Base-by-base conservation (phyloP, 2,888 invertebrate genomes). In the Frankliniella fusca region DNA sequence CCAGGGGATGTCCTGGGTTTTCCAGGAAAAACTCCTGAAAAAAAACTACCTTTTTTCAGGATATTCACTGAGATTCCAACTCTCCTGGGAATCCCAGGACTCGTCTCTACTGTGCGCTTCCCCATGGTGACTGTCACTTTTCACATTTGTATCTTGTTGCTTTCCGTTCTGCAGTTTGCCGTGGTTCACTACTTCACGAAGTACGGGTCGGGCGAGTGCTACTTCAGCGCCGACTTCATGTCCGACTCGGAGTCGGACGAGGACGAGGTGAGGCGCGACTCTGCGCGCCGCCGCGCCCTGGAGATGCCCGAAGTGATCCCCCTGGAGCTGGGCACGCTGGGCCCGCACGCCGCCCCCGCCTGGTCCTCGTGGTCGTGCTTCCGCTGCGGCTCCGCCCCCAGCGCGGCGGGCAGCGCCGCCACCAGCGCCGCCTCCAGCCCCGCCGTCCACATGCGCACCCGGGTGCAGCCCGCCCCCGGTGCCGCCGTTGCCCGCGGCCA, bases 131-230 rank as follows among this genome's bases (percentile, higher is more conserved):
- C n/a, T n/a, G n/a, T n/a, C n/a, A n/a, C n/a, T n/a, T n/a, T n/a
- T n/a, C n/a, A n/a, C n/a, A n/a, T n/a, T n/a, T n/a, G n/a, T n/a
- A n/a, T n/a, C n/a, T n/a, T n/a, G n/a, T n/a, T n/a, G n/a, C n/a
- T n/a, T n/a, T n/a, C n/a, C n/a, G n/a, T 84, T 70, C 86, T 85
- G 84, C 86, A 91, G 90, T 95, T 94, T 87, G 94, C 95, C 7
- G 92, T 94, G n/a, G 95, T 95, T 0, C 95, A 95, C 87, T 94
- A 94, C 87, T 94, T 94, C 87, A 95, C 95, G n/a, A 95, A 95
- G 88, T 93, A 93, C 85, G 94, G 94, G 48, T 94, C 93, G 9
- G 94, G 94, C 0, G 94, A 94, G 87, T 92, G 93, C 85, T 94
- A 94, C 87, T 93, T 93, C 87, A 92, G 92, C 83, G 90, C 91